Evolutionary conservation across 1,140 invertebrate species (phyloP), one percentile per base, ranked within the genome.

Genomic region (Philopotamus ludificatus): DNA sequence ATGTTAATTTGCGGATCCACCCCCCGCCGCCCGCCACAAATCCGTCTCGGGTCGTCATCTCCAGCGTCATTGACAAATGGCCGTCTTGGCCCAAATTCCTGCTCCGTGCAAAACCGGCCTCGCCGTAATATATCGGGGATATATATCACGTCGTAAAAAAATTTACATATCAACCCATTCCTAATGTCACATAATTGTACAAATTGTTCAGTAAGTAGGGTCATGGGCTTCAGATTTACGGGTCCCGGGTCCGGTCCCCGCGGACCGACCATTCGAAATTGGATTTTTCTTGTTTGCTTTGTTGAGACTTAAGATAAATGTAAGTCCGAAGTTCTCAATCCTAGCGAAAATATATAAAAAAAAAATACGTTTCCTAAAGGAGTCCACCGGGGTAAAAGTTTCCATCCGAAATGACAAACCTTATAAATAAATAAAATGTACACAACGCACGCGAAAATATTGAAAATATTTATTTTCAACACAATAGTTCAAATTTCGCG

Each of bases 201-300:
- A 57, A 57, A 57, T 57, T 34, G 53, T 21, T 26, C 21, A 39
- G 53, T 57, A 57, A 57, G 25, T 57, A 57, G 58, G 45, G 45
- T 47, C 20, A n/a, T 47, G 39, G 58, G 39, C 41, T 60, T 60
- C 58, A 15, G 45, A 45, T 60, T 45, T 60, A 47, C 39, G 41
- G 26, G 15, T 28, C 53, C 21, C n/a, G 34, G 34, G 23, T 47
- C 42, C 39, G 23, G 45, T 60, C 58, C 58, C 58, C 41, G 45
- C 12, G 21, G 58, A 39, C 53, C 53, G 25, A 28, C 53, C 39
- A 60, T 44, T 60, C 41, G 21, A 44, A 60, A 60, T 60, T 44
- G 58, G 41, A 60, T 60, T 60, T 44, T 44, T 60, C 58, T 60
- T 60, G 58, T 60, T 60, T 44, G 58, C 58, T 26, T 60, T 60